These are phyloP conservation scores for Metellina segmentata DNA, from an alignment of 2,888 invertebrate genomes.

Conservation along the genomic window DNA sequence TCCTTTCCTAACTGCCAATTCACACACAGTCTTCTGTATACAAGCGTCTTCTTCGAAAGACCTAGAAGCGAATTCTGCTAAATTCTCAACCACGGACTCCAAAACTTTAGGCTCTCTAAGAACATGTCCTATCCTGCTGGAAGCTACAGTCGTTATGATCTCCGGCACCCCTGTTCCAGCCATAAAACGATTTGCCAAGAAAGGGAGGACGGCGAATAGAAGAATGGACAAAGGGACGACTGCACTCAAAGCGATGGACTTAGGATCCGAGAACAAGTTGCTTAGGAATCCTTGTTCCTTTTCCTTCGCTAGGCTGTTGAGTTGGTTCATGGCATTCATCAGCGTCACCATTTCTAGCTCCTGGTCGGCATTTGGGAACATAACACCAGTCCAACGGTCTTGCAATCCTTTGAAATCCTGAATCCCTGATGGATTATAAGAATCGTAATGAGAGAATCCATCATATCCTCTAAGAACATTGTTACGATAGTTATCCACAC, in stretches of 20 bases:
- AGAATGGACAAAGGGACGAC: slow-evolving; percentile 54
- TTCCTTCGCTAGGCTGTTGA: background rate
- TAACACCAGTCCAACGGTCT: background rate
- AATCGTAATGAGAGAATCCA: background rate
- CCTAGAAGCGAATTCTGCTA: slow-evolving; percentile 33
- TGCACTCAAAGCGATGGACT: slow-evolving; percentile 27
- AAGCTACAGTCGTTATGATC: slow-evolving; percentile 20
- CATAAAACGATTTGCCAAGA: slow-evolving; percentile 40
- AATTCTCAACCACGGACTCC: slow-evolving; percentile 6
- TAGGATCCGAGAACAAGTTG: slow-evolving; percentile 46
- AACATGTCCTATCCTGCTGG: slow-evolving; percentile 38
- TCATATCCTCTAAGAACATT: slow-evolving; percentile 20
- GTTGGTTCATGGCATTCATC: slow-evolving; percentile 53
- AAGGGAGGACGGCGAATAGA: slow-evolving; percentile 46
- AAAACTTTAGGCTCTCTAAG: slow-evolving; percentile 23
- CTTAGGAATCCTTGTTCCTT: slow-evolving; percentile 30
- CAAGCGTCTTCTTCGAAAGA: slow-evolving; percentile 43
- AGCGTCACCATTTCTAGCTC: slow-evolving; percentile 40
- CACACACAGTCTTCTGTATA: slow-evolving; percentile 40
- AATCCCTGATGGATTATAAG: background rate
- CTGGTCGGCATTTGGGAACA: slow-evolving; percentile 9
- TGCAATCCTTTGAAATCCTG: slow-evolving; percentile 36
- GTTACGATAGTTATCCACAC: slow-evolving; percentile 1
- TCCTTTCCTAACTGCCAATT: background rate
- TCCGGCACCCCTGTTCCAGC: slow-evolving; percentile 14